Percentiles rank a stretch among this genome's conserved stretches.
Evolutionary conservation across 2,797 vertebrate genomes (phyloP).

Genomic region (Microctenopoma lineatum): DNA sequence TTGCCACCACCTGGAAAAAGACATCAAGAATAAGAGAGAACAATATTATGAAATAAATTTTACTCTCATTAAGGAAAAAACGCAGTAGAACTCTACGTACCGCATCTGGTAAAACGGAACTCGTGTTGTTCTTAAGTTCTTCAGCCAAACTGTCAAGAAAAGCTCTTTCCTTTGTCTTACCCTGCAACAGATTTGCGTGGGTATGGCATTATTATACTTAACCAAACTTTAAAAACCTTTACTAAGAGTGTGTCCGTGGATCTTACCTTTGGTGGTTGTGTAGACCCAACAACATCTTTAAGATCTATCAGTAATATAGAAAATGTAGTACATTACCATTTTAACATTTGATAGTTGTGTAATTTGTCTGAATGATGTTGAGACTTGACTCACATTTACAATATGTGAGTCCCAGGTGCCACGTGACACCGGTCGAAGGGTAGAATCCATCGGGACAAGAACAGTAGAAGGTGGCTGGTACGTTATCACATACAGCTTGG

Average conservation of each 20-base stretch:
- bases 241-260: not conserved
- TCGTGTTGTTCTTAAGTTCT: constrained; percentile 46
- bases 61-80: too few species aligned
- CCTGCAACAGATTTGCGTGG: constrained; percentile 40
- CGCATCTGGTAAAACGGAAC: constrained; percentile 39
- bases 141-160: constrained; percentile 57
- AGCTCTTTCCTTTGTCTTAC: constrained; percentile 54
- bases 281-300: constrained; percentile 30
- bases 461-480: constrained; percentile 61
- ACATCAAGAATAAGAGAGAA: not conserved
- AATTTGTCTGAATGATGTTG: not conserved
- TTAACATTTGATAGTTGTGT: not conserved
- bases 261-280: constrained; percentile 48
- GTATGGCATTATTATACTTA: not conserved
- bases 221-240: not conserved
- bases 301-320: constrained; percentile 40
- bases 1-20: constrained; percentile 46
- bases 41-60: too few species aligned
- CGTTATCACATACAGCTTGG: constrained; percentile 63
- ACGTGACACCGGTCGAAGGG: constrained; percentile 64
- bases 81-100: constrained; percentile 32
- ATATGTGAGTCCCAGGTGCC: constrained; percentile 44
- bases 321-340: not conserved
- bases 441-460: constrained; percentile 70
- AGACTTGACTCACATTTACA: constrained; percentile 63